phyloP scores from a whole-genome alignment of 2,797 vertebrate genomes.

The Smutsia temminckii region DNA sequence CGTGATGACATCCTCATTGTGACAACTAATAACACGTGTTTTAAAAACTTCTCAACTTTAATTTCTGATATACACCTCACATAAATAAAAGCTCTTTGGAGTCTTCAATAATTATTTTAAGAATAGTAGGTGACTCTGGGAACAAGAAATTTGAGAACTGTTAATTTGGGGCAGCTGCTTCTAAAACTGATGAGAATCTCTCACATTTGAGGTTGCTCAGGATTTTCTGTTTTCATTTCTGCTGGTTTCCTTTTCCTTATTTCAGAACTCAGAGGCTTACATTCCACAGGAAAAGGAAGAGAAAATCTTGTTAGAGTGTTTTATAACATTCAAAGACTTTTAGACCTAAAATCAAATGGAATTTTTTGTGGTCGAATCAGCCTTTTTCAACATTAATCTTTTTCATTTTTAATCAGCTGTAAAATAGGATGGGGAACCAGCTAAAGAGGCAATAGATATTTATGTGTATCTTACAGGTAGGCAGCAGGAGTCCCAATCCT shows the following conservation, averaged over 20 bases:
- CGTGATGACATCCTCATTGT: not conserved
- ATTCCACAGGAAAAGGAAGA: not conserved
- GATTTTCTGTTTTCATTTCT: constrained; percentile 43
- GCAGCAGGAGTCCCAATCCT: not conserved
- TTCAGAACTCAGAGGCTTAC: not conserved
- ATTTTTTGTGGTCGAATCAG: not conserved
- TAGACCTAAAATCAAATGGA: constrained; percentile 47
- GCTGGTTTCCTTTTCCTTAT: not conserved
- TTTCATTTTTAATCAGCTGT: constrained; percentile 39
- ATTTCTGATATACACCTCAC: not conserved
- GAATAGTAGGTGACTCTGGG: not conserved
- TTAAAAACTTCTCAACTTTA: not conserved
- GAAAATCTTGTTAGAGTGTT: constrained; percentile 38
- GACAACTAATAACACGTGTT: not conserved
- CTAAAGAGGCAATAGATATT: not conserved
- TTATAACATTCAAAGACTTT: constrained; percentile 47
- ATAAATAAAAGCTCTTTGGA: constrained; percentile 19
- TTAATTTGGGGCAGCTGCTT: constrained; percentile 18
- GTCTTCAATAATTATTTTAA: constrained; percentile 3
- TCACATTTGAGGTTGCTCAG: not conserved
- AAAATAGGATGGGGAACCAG: not conserved
- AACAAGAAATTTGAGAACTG: not conserved
- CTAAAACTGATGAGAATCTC: not conserved
- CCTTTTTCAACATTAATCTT: constrained; percentile 38
- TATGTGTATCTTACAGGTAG: not conserved